These are phyloP conservation scores for Nesoenas mayeri DNA, from an alignment of 2,113 vertebrate species.

Conservation along the genomic window DNA sequence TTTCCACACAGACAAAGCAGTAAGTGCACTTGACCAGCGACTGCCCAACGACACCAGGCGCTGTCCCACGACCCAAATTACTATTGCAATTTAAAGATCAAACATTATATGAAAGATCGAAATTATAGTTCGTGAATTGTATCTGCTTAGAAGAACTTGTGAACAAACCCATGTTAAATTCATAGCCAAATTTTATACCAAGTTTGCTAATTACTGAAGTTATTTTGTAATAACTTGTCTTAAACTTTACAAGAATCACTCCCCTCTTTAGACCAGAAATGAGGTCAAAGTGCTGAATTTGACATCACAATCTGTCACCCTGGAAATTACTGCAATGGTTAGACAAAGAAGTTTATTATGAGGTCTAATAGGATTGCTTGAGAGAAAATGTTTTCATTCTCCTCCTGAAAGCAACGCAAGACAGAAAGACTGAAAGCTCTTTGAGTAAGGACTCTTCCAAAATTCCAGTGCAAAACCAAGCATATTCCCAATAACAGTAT, in stretches of 20 bases:
- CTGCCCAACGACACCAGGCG: not conserved
- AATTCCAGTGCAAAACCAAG: not conserved
- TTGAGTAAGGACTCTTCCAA: not conserved
- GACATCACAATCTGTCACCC: not conserved
- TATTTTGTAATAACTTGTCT: not conserved
- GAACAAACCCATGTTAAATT: not conserved
- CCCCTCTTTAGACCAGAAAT: not conserved
- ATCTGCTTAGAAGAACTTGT: not conserved
- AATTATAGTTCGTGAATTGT: not conserved
- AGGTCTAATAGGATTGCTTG: constrained; percentile 4
- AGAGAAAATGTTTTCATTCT: not conserved
- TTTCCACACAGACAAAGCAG: not conserved
- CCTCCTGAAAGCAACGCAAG: not conserved
- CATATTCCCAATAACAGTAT: not conserved
- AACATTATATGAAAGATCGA: not conserved
- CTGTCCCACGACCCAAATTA: not conserved
- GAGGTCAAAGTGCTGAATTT: not conserved
- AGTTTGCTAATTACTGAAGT: not conserved
- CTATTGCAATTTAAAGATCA: not conserved
- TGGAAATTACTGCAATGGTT: constrained; percentile 12
- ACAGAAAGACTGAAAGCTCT: not conserved
- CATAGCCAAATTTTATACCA: not conserved
- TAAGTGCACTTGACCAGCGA: not conserved
- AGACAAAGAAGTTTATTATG: constrained; percentile 43
- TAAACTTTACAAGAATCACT: not conserved